These are phyloP conservation scores for Miichthys miiuy DNA, from an alignment of 2,797 vertebrate species.

Conservation along the genomic window DNA sequence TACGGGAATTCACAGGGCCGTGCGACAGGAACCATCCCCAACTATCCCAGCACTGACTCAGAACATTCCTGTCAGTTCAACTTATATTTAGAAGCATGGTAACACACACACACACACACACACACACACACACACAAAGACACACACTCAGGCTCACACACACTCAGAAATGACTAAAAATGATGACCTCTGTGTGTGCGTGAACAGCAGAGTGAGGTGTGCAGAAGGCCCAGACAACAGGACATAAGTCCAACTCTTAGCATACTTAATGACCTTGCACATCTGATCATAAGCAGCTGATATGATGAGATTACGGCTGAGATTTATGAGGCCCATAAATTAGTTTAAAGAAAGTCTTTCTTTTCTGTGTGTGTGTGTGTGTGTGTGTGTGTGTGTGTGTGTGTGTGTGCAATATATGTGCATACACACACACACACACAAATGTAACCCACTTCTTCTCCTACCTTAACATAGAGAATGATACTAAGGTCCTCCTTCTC, in stretches of 20 bases:
- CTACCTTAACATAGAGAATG: slow-evolving; percentile 70
- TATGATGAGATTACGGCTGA: slow-evolving; percentile 9
- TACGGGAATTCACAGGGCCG: slow-evolving; percentile 28
- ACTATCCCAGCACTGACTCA: slow-evolving; percentile 63
- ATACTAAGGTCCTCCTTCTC: neutral
- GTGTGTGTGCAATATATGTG: neutral
- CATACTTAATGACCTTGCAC: slow-evolving; percentile 36
- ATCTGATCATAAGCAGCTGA: slow-evolving; percentile 11
- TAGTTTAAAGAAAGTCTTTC: neutral
- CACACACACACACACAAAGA: neutral
- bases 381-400: neutral
- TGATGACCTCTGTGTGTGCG: slow-evolving; percentile 2
- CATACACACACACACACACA: neutral
- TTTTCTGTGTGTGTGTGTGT: too few species aligned
- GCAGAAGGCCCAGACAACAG: neutral
- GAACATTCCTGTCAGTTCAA: slow-evolving; percentile 78
- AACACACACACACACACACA: slow-evolving; percentile 16
- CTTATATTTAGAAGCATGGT: slow-evolving; percentile 80
- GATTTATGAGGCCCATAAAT: slow-evolving; percentile 18
- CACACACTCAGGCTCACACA: slow-evolving; percentile 13
- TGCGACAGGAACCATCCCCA: slow-evolving; percentile 47
- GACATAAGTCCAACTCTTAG: neutral
- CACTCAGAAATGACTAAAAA: slow-evolving; percentile 29
- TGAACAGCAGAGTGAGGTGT: neutral
- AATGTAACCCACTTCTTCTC: neutral